Evolutionary conservation across 2,797 vertebrate genomes (phyloP).

Genomic region (Parotocinclus haroldoi): DNA sequence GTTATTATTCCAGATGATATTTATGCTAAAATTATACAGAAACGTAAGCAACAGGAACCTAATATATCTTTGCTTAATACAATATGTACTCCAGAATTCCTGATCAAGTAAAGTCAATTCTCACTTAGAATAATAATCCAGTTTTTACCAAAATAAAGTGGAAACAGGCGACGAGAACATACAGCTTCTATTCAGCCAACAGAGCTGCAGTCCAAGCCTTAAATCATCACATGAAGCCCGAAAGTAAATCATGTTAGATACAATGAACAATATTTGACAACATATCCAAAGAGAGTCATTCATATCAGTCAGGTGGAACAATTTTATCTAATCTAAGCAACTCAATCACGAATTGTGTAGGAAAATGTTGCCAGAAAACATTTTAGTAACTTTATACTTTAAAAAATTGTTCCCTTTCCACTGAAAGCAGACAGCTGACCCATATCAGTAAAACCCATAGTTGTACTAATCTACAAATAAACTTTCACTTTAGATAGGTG

Average conservation of each 20-base stretch:
- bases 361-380: background rate
- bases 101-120: background rate
- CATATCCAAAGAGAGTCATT: background rate
- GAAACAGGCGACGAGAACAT: background rate
- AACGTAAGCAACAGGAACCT: background rate
- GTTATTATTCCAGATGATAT: background rate
- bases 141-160: background rate
- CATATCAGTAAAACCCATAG: too few relatives aligned
- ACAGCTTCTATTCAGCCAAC: background rate
- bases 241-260: slow-evolving; percentile 4
- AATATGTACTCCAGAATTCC: background rate
- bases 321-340: background rate
- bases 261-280: background rate
- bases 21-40: background rate
- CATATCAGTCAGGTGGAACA: background rate
- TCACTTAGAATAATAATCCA: slow-evolving; percentile 3
- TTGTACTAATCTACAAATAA: too few relatives aligned
- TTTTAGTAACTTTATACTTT: background rate
- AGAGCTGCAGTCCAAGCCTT: background rate
- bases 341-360: background rate
- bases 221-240: background rate
- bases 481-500: too few relatives aligned
- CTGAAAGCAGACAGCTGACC: too few relatives aligned
- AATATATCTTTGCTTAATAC: background rate
- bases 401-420: background rate